Conservation (phyloP, 2,113 vertebrate species). For the Lepus timidus region DNA sequence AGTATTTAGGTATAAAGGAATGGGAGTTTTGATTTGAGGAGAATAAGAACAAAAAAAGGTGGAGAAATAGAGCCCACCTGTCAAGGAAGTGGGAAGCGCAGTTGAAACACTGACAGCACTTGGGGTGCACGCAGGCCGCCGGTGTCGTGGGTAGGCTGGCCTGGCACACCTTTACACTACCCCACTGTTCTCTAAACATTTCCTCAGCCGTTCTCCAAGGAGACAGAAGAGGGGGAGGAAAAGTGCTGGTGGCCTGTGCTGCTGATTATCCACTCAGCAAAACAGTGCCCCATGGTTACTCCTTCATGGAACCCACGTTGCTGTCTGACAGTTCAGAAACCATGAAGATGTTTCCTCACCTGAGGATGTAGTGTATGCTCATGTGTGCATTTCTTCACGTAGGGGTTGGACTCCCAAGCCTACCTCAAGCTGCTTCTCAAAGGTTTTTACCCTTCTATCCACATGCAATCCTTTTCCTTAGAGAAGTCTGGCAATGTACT, state of each 20-base stretch:
- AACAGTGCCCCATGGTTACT: rapidly evolving
- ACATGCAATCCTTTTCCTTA: background rate
- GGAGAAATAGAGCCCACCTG: background rate
- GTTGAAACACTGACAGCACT: rapidly evolving
- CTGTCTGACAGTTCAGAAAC: background rate
- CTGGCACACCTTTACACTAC: rapidly evolving
- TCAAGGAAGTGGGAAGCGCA: background rate
- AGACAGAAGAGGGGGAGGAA: background rate
- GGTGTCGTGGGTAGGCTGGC: background rate
- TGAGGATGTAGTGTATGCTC: background rate
- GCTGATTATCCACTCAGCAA: background rate
- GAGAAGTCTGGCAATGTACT: background rate
- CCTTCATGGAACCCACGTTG: background rate
- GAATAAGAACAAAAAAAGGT: background rate
- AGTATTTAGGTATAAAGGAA: background rate
- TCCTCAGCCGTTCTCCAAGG: background rate
- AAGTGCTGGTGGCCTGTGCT: rapidly evolving
- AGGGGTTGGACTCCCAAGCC: background rate
- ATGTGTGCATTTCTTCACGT: too few species aligned
- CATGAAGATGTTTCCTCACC: background rate
- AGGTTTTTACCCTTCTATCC: background rate
- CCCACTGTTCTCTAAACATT: background rate
- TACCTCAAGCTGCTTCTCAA: background rate
- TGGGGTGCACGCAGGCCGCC: background rate
- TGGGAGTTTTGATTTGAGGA: background rate